Evolutionary conservation across 2,797 vertebrate species (phyloP).

Genomic region (Crenichthys baileyi): DNA sequence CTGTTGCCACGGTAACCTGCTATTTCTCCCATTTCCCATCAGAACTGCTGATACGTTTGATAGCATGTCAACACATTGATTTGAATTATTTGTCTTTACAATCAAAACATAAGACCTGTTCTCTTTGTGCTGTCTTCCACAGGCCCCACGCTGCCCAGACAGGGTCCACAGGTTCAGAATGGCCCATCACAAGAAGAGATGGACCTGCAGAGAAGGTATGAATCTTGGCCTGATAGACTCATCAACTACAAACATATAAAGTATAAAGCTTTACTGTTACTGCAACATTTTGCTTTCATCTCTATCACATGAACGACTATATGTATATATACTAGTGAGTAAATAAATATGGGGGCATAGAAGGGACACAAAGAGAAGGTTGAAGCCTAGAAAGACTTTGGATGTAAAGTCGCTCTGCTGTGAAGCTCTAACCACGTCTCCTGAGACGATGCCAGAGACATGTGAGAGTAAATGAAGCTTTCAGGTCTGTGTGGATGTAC

Average conservation of each 20-base stretch:
- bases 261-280: not conserved
- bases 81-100: not conserved
- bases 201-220: constrained; percentile 94
- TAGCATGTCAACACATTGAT: not conserved
- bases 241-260: not conserved
- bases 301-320: too few species aligned
- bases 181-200: constrained; percentile 94
- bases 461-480: too few species aligned
- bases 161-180: constrained; percentile 93
- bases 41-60: not conserved
- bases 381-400: too few species aligned
- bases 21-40: not conserved
- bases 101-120: constrained; percentile 5
- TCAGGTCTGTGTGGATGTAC: too few species aligned
- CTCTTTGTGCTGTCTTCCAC: constrained; percentile 41
- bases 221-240: not conserved
- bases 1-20: constrained; percentile 15
- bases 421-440: too few species aligned
- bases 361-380: too few species aligned
- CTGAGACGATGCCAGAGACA: too few species aligned
- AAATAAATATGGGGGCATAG: too few species aligned
- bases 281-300: too few species aligned
- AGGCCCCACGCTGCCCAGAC: constrained; percentile 94
- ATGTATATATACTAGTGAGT: too few species aligned
- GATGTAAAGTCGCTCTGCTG: too few species aligned